These are phyloP conservation scores for Coregonus ussuriensis DNA, from an alignment of 2,797 vertebrate genomes.

Conservation along the genomic window DNA sequence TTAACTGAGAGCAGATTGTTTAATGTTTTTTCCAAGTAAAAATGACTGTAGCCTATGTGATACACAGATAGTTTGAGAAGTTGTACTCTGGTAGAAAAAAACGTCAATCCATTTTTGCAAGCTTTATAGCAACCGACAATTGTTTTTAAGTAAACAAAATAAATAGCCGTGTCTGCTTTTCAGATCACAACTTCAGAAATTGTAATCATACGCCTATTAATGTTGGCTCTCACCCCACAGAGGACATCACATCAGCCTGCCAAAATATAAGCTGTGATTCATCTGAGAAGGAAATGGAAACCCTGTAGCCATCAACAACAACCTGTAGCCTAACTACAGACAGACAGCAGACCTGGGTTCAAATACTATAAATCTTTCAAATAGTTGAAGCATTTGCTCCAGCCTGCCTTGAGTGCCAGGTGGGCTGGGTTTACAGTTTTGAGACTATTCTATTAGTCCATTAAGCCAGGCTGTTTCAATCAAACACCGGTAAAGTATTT, in stretches of 20 bases:
- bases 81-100: too few relatives aligned
- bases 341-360: background rate
- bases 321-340: background rate
- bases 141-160: background rate
- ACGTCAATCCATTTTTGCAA: too few relatives aligned
- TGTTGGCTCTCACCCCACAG: conserved; percentile 1
- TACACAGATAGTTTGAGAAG: too few relatives aligned
- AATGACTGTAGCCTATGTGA: too few relatives aligned
- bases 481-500: background rate
- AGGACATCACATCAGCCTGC: conserved; percentile 8
- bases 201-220: background rate
- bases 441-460: background rate
- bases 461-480: background rate
- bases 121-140: background rate
- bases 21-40: conserved; percentile 7
- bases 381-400: background rate
- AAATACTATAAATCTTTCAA: background rate
- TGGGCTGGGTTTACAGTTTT: background rate
- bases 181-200: background rate
- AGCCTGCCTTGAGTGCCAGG: background rate
- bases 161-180: background rate
- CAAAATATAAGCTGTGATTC: background rate
- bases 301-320: background rate
- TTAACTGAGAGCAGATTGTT: conserved; percentile 17
- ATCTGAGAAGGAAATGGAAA: background rate